A percentile compares a stretch with the other conserved stretches of the same genome.
phyloP scores from a whole-genome alignment of 2,113 vertebrate genomes.

The Microtus ochrogaster region DNA sequence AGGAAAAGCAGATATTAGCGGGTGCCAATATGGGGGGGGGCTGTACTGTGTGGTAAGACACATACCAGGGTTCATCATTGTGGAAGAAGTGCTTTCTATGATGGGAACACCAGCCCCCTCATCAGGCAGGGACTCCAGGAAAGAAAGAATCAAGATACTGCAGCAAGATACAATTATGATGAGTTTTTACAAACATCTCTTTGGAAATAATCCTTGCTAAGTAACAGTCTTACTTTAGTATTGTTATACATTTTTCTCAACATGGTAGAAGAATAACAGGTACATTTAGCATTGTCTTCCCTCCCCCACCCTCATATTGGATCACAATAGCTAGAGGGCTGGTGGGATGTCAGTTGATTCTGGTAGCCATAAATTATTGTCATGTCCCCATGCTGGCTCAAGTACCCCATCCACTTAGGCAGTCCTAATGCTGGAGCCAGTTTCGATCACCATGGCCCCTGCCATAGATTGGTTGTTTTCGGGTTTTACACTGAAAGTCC shows the following conservation, averaged over 20 bases:
- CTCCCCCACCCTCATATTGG: background rate
- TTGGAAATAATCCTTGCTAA: background rate
- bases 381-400: background rate
- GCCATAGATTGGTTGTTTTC: background rate
- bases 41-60: background rate
- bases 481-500: background rate
- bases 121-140: background rate
- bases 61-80: background rate
- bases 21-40: too few species aligned
- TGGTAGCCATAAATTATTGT: background rate
- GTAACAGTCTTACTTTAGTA: background rate
- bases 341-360: background rate
- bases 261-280: background rate
- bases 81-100: background rate
- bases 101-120: too few species aligned
- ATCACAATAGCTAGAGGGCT: background rate
- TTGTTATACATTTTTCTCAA: background rate
- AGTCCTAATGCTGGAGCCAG: background rate
- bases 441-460: background rate
- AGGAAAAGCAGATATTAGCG: background rate
- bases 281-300: background rate
- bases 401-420: background rate
- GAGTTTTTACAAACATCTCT: background rate
- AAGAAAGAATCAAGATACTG: background rate
- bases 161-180: background rate